Evolutionary conservation across 2,797 vertebrate genomes (phyloP).

Genomic region (Glyptemys insculpta): DNA sequence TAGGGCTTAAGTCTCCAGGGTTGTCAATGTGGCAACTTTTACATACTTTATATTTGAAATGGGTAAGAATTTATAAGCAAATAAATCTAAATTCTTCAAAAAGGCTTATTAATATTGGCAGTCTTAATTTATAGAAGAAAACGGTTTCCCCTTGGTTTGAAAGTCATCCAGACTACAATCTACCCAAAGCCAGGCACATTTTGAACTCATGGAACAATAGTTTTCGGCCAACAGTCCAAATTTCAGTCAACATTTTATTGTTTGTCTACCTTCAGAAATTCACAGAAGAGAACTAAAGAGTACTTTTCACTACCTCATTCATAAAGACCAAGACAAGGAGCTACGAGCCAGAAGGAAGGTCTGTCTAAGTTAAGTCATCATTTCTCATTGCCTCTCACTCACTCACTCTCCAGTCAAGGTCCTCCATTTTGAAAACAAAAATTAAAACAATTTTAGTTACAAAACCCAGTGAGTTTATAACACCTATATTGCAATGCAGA

Average conservation of each 20-base stretch:
- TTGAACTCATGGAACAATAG: not conserved
- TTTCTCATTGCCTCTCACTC: not conserved
- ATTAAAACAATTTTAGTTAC: not conserved
- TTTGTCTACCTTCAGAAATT: not conserved
- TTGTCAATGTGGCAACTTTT: not conserved
- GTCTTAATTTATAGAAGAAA: not conserved
- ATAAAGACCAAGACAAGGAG: not conserved
- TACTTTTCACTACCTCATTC: not conserved
- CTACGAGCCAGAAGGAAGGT: not conserved
- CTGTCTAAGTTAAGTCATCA: not conserved
- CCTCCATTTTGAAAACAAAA: not conserved
- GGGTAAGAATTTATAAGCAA: not conserved
- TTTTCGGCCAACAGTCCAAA: not conserved
- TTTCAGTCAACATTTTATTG: not conserved
- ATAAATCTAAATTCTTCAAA: not conserved
- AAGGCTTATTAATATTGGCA: not conserved
- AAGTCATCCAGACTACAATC: not conserved
- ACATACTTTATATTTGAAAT: not conserved
- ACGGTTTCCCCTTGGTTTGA: accelerated
- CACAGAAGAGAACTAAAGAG: not conserved
- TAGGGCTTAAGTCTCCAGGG: accelerated
- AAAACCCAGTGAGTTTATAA: not conserved
- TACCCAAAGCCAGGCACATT: not conserved
- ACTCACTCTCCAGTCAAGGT: not conserved
- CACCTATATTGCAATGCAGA: not conserved